Conservation (phyloP, 1,140 invertebrate genomes). For the Apolygus lucorum region DNA sequence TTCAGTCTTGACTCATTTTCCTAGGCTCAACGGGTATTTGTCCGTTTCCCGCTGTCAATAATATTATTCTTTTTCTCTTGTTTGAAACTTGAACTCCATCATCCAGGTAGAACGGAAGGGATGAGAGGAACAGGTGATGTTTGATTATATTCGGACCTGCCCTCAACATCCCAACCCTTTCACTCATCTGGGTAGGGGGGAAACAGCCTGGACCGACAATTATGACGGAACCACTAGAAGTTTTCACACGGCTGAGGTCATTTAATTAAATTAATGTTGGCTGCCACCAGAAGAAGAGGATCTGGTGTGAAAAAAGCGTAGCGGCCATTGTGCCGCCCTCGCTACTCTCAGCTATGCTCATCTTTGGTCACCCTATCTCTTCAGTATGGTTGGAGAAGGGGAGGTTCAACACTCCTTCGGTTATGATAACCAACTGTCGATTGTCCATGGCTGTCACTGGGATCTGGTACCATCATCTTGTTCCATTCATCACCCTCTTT, state of each 20-base stretch:
- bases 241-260: not conserved
- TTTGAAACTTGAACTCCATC: no score
- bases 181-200: no score
- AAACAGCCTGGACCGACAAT: not conserved
- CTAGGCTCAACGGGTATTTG: no score
- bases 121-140: no score
- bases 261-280: not conserved
- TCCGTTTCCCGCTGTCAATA: no score
- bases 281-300: not conserved
- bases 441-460: not conserved
- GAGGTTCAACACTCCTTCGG: not conserved
- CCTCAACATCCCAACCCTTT: no score
- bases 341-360: no score
- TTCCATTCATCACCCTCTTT: not conserved
- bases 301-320: not conserved
- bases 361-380: no score
- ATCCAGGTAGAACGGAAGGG: no score
- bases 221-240: not conserved
- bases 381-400: not conserved
- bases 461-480: not conserved
- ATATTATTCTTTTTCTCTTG: no score
- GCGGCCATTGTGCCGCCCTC: not conserved
- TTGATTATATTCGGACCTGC: no score
- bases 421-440: not conserved
- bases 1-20: no score